Base-by-base conservation (phyloP, 2,113 vertebrate genomes). In the Chroicocephalus ridibundus region DNA sequence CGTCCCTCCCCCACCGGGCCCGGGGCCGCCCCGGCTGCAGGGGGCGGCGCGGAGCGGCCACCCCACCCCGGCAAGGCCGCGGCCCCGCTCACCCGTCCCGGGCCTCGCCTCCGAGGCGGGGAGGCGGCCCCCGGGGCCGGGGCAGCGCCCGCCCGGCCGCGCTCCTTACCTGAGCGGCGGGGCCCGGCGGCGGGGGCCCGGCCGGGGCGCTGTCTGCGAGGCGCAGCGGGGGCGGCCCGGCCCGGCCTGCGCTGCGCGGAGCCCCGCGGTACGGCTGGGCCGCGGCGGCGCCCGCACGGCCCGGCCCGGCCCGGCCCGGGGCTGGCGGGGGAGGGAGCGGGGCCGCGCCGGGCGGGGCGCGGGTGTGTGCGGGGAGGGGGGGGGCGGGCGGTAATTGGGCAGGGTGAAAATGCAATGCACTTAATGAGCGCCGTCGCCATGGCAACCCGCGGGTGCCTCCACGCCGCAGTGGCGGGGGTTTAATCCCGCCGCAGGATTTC, bases 361-460 rank as follows among this genome's bases (percentile, higher is more conserved):
- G 47, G n/a, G 97, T 95, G 96, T 97, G 96, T 95, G 81, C 83
- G 61, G 80, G 27, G 82, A 58, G 83, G 93, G 32, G 34, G 57
- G 21, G 57, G 34, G 34, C 19, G 87, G 68, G 69, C 82, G 49
- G 38, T 52, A 58, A 72, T 90, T 79, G 80, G 69, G 77, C 54
- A 57, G 82, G 46, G 65, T 95, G 95, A 75, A 90, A 18, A 95
- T 91, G 68, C 90, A 89, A 89, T 75, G 91, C 57, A 65, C 93
- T 85, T 93, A 95, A 96, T 86, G 92, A 81, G 96, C 88, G 85
- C 74, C 51, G 90, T 97, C 97, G 93, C 83, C 75, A 96, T 70
- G 52, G 93, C 93, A 86, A 95, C 90, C 14, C 69, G 84, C 54
- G 31, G 52, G n/a, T 77, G 91, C 81, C 71, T 84, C 64, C 72